These are phyloP conservation scores for Gari tellinella DNA, from an alignment of 2,888 invertebrate genomes.

Conservation along the genomic window DNA sequence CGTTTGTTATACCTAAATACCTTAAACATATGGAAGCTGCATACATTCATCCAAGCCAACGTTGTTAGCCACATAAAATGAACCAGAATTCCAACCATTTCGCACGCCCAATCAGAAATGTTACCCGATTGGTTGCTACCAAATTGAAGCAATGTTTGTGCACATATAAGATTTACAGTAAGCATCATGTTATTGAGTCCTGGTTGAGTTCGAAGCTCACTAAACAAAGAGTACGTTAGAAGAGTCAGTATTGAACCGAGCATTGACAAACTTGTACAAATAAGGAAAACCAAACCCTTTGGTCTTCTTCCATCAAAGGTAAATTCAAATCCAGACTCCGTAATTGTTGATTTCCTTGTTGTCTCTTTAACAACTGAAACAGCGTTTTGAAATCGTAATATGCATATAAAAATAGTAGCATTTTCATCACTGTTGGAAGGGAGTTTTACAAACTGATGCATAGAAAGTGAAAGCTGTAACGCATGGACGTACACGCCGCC, in stretches of 20 bases:
- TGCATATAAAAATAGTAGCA: no score
- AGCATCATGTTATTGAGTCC: constrained; percentile 19
- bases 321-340: no score
- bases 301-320: no score
- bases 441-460: no score
- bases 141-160: neutral
- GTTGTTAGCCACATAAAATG: constrained; percentile 4
- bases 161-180: neutral
- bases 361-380: no score
- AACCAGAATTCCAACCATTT: neutral
- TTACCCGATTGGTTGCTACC: neutral
- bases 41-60: constrained; percentile 7
- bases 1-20: neutral
- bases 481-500: no score
- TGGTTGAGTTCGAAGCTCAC: constrained; percentile 4
- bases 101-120: neutral
- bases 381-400: no score
- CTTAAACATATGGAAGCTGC: constrained; percentile 10
- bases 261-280: constrained; percentile 3
- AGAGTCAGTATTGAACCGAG: neutral
- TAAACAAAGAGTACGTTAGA: neutral
- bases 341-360: no score
- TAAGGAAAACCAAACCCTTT: no score
- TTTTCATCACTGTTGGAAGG: no score
- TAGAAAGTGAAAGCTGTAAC: no score